These are phyloP conservation scores for Apodemus agrarius DNA, from an alignment of 2,797 vertebrate species.

Conservation along the genomic window DNA sequence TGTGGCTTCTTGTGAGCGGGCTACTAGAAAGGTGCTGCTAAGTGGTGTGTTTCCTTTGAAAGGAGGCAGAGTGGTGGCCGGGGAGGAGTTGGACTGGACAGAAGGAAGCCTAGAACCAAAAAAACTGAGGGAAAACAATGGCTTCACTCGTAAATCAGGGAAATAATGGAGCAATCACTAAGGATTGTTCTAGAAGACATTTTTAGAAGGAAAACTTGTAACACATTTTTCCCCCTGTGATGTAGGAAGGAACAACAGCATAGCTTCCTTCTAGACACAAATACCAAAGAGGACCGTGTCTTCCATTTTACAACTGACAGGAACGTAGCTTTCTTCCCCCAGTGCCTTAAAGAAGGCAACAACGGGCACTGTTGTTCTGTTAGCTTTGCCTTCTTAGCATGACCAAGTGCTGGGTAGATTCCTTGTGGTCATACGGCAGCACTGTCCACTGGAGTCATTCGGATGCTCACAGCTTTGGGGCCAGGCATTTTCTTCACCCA, in stretches of 20 bases:
- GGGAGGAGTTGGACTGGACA: conserved; percentile 6
- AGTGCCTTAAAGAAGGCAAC: background rate
- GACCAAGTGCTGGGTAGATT: background rate
- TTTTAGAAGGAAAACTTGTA: conserved; percentile 20
- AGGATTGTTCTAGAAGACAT: background rate
- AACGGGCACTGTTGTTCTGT: background rate
- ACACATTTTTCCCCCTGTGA: background rate
- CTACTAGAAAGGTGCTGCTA: conserved; percentile 14
- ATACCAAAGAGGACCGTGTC: background rate
- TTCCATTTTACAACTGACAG: background rate
- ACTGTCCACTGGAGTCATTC: background rate
- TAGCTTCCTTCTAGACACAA: background rate
- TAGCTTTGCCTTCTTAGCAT: background rate
- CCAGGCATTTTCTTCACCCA: background rate
- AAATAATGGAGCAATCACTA: background rate
- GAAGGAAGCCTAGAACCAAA: background rate
- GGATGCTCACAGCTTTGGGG: background rate
- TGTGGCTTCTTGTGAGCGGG: conserved; percentile 30
- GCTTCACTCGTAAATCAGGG: background rate
- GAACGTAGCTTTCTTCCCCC: background rate
- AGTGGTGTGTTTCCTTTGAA: conserved; percentile 1
- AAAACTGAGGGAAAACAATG: no score
- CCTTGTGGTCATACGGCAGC: background rate
- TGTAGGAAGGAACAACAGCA: background rate
- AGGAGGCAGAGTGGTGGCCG: conserved; percentile 58